A percentile compares a stretch with the other conserved stretches of the same genome.
These are phyloP conservation scores for Agrilus planipennis DNA, from an alignment of 1,140 invertebrate genomes.

Conservation along the genomic window DNA sequence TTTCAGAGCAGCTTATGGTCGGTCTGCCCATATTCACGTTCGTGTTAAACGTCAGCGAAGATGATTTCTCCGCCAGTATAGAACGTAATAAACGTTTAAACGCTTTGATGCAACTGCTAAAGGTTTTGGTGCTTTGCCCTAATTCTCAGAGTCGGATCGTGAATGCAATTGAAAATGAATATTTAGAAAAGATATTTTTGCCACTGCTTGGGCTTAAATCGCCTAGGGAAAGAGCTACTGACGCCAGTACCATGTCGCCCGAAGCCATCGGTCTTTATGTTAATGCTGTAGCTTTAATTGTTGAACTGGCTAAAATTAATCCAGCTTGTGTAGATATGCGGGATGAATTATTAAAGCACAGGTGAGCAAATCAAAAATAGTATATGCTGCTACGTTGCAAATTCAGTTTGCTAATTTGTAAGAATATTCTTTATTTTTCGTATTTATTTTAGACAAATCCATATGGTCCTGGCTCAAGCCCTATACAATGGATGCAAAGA, in stretches of 20 bases:
- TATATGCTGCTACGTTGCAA: too few species aligned
- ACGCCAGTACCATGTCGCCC: conserved; percentile 9
- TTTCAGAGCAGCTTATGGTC: conserved; percentile 14
- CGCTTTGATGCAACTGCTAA: conserved; percentile 38
- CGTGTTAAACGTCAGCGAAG: conserved; percentile 16
- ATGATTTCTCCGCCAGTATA: conserved; percentile 10
- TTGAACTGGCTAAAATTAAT: conserved; percentile 35
- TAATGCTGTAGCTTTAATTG: conserved; percentile 35
- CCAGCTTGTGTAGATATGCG: conserved; percentile 37
- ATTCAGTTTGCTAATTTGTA: background rate
- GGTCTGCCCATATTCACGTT: conserved; percentile 22
- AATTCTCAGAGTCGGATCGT: conserved; percentile 29
- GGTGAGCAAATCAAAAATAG: conserved; percentile 6
- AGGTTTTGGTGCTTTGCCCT: conserved; percentile 34
- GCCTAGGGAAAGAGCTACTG: conserved; percentile 9
- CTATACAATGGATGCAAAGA: conserved; percentile 36
- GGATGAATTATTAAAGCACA: conserved; percentile 34
- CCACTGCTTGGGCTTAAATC: conserved; percentile 16
- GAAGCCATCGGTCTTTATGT: conserved; percentile 31
- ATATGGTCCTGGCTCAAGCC: conserved; percentile 39
- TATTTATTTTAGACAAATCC: conserved; percentile 30
- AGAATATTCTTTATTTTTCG: background rate
- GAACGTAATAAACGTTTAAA: conserved; percentile 20
- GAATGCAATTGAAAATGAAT: conserved; percentile 5
- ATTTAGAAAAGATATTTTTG: conserved; percentile 17